These are phyloP conservation scores for Endotricha flammealis DNA, from an alignment of 2,888 invertebrate species.

Conservation along the genomic window DNA sequence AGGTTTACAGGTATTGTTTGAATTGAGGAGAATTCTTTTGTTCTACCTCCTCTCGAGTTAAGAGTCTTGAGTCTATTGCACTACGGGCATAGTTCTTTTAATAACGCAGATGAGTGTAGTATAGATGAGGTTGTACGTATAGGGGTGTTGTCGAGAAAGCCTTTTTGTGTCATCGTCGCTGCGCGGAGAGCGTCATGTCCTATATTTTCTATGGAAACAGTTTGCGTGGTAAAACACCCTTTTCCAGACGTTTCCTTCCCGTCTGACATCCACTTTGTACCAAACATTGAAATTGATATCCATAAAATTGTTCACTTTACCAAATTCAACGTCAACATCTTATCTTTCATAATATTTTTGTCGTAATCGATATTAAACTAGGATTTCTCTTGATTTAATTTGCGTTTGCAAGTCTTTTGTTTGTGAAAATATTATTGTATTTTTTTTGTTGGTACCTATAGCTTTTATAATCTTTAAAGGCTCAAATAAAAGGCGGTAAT, in stretches of 20 bases:
- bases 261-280: conserved; percentile 10
- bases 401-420: no score
- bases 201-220: conserved; percentile 62
- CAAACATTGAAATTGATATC: conserved; percentile 11
- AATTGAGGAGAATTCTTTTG: background rate
- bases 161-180: conserved; percentile 62
- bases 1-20: background rate
- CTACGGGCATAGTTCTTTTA: conserved; percentile 33
- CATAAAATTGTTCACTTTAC: no score
- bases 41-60: conserved; percentile 11
- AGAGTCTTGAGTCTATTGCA: conserved; percentile 19
- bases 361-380: no score
- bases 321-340: no score
- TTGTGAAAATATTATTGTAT: no score
- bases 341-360: no score
- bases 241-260: conserved; percentile 29
- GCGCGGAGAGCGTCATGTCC: conserved; percentile 49
- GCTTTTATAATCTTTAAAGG: background rate
- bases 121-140: conserved; percentile 21
- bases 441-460: no score
- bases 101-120: conserved; percentile 42
- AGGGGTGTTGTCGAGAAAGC: conserved; percentile 49
- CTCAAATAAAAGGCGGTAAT: conserved; percentile 5
- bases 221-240: conserved; percentile 41
- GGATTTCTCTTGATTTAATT: no score